phyloP scores from a whole-genome alignment of 2,113 vertebrate species.

The Austrofundulus limnaeus region DNA sequence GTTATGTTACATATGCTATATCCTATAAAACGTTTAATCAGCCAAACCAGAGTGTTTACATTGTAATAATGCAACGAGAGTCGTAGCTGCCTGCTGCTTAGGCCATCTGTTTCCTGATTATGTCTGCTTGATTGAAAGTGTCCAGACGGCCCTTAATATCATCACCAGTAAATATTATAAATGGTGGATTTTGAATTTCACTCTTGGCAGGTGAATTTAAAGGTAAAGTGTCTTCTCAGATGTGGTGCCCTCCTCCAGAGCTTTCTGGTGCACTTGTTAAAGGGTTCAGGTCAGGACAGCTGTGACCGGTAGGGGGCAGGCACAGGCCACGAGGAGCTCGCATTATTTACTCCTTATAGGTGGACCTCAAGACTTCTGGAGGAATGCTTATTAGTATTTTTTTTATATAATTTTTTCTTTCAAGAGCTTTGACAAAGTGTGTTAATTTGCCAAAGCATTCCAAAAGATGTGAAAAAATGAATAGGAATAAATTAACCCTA shows the following conservation, averaged over 20 bases:
- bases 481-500: not conserved
- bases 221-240: constrained; percentile 10
- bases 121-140: constrained; percentile 36
- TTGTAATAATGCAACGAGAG: not conserved
- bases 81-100: constrained; percentile 20
- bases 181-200: constrained; percentile 16
- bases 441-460: no score
- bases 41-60: constrained; percentile 11
- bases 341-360: constrained; percentile 9
- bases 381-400: no score
- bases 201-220: not conserved
- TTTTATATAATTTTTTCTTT: no score
- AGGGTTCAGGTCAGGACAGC: not conserved
- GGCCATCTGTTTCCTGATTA: constrained; percentile 54
- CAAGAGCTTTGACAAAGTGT: not conserved
- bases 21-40: no score
- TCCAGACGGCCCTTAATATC: constrained; percentile 49
- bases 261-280: constrained; percentile 3
- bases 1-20: no score
- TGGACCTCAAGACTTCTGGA: not conserved
- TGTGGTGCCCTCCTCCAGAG: not conserved
- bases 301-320: constrained; percentile 60
- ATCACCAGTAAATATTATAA: constrained; percentile 30
- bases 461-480: no score
- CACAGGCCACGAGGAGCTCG: constrained; percentile 41